Base-by-base conservation (phyloP, 2,797 vertebrate genomes). In the Adrianichthys oophorus region DNA sequence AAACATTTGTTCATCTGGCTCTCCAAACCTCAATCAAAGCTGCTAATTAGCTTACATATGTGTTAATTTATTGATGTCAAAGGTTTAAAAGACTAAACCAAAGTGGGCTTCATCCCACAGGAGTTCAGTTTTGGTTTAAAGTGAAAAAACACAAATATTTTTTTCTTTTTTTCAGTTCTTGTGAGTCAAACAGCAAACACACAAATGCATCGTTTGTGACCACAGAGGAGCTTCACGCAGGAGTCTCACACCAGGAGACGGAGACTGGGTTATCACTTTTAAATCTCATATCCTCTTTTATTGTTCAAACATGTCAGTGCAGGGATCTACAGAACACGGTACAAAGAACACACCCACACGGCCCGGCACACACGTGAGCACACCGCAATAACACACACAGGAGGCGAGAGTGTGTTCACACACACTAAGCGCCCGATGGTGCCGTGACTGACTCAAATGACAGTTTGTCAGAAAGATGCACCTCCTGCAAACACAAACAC, bases 231-330 rank as follows among this genome's bases (percentile, higher is more conserved):
- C 32, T 2, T 37, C 19, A 2, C 0, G 10, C 18, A 3, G 0
- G 59, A 19, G 19, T 19, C 8, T 3, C 40, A 41, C 72, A 76
- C 54, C 43, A 75, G 8, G 44, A 68, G 46, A 71, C 50, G 1
- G 16, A 41, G 29, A 63, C 16, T 37, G 68, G 58, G 70, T 82
- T 72, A 78, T 79, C 82, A 71, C 72, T 80, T 86, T 70, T 65
- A 55, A 85, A 75, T 82, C 70, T 87, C 80, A 86, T 84, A 78
- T 88, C 85, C 82, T 73, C 78, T 83, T 90, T 89, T 87, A 89
- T 90, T 89, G 84, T 86, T 86, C 68, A 87, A 84, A 84, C 73
- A 72, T 79, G 76, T 76, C 82, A 78, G 68, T 70, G 80, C 73
- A 72, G 76, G 29, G 77, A 76, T 74, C 70, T 61, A 86, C 78